Percentiles rank a stretch among this genome's conserved stretches.
Conservation (phyloP, 1,140 invertebrate genomes). For the Hetaerina americana region DNA sequence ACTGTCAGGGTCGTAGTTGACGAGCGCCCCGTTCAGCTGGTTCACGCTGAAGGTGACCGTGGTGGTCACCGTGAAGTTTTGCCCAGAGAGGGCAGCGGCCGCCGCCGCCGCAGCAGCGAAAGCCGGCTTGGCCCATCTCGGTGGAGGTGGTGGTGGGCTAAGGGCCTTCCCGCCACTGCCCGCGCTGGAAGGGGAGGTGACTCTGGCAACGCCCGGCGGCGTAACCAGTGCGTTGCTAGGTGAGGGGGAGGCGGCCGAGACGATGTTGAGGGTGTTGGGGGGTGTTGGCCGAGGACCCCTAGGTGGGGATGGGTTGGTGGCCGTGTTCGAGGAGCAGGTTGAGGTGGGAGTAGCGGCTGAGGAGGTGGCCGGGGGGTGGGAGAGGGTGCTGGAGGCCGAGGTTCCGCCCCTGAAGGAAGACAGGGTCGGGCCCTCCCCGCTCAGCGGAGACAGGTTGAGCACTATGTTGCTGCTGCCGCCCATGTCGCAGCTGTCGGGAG, state of each 20-base stretch:
- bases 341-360: slow-evolving; percentile 12
- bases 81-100: slow-evolving; percentile 20
- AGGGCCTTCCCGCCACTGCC: slow-evolving; percentile 32
- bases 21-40: slow-evolving; percentile 32
- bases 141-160: slow-evolving; percentile 44
- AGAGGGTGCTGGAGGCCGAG: slow-evolving; percentile 20
- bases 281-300: slow-evolving; percentile 60
- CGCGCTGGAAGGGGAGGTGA: slow-evolving; percentile 22
- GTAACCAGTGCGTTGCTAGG: slow-evolving; percentile 15
- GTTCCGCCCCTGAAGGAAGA: slow-evolving; percentile 14
- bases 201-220: slow-evolving; percentile 20
- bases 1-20: slow-evolving; percentile 22
- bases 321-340: slow-evolving; percentile 25
- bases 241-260: slow-evolving; percentile 9
- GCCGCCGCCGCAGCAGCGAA: slow-evolving; percentile 21
- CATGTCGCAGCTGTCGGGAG: slow-evolving; percentile 16
- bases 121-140: slow-evolving; percentile 40
- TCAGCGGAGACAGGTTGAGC: slow-evolving; percentile 58
- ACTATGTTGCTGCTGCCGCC: slow-evolving; percentile 54
- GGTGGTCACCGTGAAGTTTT: slow-evolving; percentile 65
- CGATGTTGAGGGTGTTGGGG: slow-evolving; percentile 66
- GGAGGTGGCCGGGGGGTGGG: slow-evolving; percentile 20
- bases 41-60: slow-evolving; percentile 70
- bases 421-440: slow-evolving; percentile 19
- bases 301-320: slow-evolving; percentile 26